Conservation (phyloP, 2,113 vertebrate genomes). For the Illadopsis cleaveri region DNA sequence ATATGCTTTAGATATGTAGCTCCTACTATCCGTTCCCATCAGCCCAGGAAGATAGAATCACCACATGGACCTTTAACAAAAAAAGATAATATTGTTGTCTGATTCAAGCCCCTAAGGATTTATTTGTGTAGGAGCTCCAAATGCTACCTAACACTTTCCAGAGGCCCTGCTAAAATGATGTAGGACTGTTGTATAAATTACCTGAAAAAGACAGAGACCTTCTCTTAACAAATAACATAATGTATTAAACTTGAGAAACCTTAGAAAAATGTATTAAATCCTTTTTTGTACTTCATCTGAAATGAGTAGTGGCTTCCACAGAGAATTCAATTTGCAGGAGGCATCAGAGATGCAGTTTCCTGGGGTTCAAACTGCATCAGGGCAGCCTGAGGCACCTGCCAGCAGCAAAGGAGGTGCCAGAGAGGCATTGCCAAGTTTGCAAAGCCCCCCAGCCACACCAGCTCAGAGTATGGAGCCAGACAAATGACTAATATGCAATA, state of each 20-base stretch:
- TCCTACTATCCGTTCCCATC: neutral
- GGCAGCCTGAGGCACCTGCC: neutral
- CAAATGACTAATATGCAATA: neutral
- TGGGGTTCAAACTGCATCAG: rapidly evolving
- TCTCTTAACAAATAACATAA: neutral
- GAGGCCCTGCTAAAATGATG: rapidly evolving
- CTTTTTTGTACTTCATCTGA: neutral
- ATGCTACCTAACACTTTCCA: neutral
- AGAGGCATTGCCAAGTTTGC: neutral
- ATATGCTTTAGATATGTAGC: rapidly evolving
- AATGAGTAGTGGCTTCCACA: neutral
- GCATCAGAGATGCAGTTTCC: neutral
- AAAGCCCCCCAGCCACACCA: neutral
- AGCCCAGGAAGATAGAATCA: neutral
- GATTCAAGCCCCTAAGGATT: neutral
- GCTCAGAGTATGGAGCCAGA: neutral
- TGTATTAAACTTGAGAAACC: neutral
- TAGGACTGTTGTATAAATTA: neutral
- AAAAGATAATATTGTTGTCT: neutral
- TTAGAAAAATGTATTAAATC: neutral
- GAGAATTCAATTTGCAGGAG: neutral
- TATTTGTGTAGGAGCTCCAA: neutral
- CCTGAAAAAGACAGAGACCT: neutral
- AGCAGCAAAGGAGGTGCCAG: neutral
- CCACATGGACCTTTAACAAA: neutral